Evolutionary conservation across 2,113 vertebrate genomes (phyloP).

Genomic region (Xyrauchen texanus): DNA sequence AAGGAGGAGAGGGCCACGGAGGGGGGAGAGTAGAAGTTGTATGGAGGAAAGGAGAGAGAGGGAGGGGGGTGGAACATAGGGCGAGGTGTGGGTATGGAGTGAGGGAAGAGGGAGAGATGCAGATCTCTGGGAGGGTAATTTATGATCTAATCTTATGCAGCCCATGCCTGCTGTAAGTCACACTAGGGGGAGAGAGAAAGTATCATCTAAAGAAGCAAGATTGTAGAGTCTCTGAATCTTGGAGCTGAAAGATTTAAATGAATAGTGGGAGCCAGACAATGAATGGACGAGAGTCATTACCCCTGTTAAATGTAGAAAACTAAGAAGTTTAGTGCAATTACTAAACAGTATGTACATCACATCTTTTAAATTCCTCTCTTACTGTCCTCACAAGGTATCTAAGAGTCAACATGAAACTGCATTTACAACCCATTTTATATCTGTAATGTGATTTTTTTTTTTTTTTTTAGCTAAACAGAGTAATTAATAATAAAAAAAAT

Average conservation of each 20-base stretch:
- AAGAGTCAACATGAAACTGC: too few relatives aligned
- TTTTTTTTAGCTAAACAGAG: too few relatives aligned
- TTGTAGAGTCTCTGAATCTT: slow-evolving; percentile 57
- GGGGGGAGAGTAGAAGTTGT: slow-evolving; percentile 60
- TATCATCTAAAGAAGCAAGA: slow-evolving; percentile 62
- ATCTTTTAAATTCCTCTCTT: not conserved
- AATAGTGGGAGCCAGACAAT: slow-evolving; percentile 10
- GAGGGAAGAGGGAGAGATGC: slow-evolving; percentile 69
- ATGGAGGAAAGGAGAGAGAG: slow-evolving; percentile 44
- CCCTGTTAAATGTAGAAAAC: slow-evolving; percentile 13
- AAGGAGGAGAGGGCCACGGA: slow-evolving; percentile 23
- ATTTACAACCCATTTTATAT: too few relatives aligned
- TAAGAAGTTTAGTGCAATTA: not conserved
- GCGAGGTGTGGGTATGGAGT: slow-evolving; percentile 48
- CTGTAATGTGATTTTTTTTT: too few relatives aligned
- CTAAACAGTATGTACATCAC: not conserved
- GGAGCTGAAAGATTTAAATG: slow-evolving; percentile 19
- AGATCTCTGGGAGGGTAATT: slow-evolving; percentile 97
- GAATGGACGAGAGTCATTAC: not conserved
- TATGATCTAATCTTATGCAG: slow-evolving; percentile 99
- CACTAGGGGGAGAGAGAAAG: slow-evolving; percentile 66
- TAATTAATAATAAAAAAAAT: too few relatives aligned
- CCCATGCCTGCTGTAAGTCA: slow-evolving; percentile 97
- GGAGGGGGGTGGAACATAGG: slow-evolving; percentile 56
- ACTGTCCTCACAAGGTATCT: too few relatives aligned